Percentiles rank a stretch among this genome's conserved stretches.
These are phyloP conservation scores for Palloptera scutellata DNA, from an alignment of 2,888 invertebrate species.

Conservation along the genomic window DNA sequence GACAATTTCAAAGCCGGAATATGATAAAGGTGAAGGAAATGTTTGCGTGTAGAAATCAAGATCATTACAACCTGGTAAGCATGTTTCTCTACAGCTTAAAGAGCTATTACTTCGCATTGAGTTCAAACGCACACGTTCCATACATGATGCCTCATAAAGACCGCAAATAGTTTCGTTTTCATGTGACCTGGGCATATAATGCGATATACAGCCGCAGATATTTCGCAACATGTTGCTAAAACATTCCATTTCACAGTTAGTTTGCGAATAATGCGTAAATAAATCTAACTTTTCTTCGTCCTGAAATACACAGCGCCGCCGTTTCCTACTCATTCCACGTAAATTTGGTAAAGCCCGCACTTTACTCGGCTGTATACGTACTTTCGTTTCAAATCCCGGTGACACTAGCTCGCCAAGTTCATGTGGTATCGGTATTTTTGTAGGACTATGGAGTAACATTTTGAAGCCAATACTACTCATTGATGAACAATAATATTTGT, in stretches of 20 bases:
- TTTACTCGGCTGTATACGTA: slow-evolving; percentile 40
- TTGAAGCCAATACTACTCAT: slow-evolving; percentile 67
- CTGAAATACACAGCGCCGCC: slow-evolving; percentile 74
- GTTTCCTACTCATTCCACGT: slow-evolving; percentile 32
- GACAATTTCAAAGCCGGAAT: slow-evolving; percentile 37
- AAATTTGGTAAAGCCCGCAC: slow-evolving; percentile 38
- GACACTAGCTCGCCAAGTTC: slow-evolving; percentile 42
- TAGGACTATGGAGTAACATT: slow-evolving; percentile 43
- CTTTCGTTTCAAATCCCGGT: slow-evolving; percentile 42
- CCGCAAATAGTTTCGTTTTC: slow-evolving; percentile 73
- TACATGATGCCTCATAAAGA: slow-evolving; percentile 71
- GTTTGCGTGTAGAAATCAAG: slow-evolving; percentile 70
- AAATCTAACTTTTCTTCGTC: slow-evolving; percentile 73
- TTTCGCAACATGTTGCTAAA: slow-evolving; percentile 71
- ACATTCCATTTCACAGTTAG: slow-evolving; percentile 79
- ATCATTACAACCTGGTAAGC: slow-evolving; percentile 76
- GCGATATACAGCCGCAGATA: slow-evolving; percentile 45
- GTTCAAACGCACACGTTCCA: slow-evolving; percentile 44
- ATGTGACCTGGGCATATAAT: slow-evolving; percentile 67
- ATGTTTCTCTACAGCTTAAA: slow-evolving; percentile 63
- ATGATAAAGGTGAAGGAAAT: slow-evolving; percentile 67
- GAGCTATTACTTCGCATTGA: slow-evolving; percentile 19
- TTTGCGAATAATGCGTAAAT: slow-evolving; percentile 73
- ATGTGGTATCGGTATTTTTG: slow-evolving; percentile 39
- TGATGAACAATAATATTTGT: slow-evolving; percentile 80